phyloP scores from a whole-genome alignment of 2,797 vertebrate genomes.

The Gobionotothen gibberifrons region DNA sequence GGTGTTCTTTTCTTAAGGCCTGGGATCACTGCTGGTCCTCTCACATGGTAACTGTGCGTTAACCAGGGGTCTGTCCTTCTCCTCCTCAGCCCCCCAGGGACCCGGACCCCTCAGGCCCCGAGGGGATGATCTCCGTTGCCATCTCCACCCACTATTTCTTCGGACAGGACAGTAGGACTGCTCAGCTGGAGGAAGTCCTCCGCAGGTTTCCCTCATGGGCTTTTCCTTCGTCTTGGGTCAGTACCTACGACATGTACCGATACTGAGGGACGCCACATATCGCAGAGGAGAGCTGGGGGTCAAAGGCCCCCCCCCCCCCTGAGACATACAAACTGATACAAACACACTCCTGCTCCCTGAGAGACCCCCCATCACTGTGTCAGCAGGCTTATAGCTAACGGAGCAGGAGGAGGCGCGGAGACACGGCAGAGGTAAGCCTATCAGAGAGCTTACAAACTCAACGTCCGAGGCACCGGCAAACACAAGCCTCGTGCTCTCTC shows the following conservation, averaged over 20 bases:
- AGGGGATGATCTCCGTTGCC: constrained; percentile 89
- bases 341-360: constrained; percentile 48
- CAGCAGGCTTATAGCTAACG: constrained; percentile 62
- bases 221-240: constrained; percentile 94
- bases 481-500: constrained; percentile 46
- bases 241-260: constrained; percentile 92
- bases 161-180: constrained; percentile 88
- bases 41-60: background rate
- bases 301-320: background rate
- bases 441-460: constrained; percentile 18
- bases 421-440: constrained; percentile 37
- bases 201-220: constrained; percentile 90
- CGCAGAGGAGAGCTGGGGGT: constrained; percentile 23
- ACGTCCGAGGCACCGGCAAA: constrained; percentile 12
- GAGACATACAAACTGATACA: constrained; percentile 15
- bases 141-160: constrained; percentile 93
- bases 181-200: constrained; percentile 84
- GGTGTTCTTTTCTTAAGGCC: background rate
- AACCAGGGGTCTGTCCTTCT: no score
- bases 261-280: constrained; percentile 79
- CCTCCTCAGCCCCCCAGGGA: constrained; percentile 83
- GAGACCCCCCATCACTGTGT: constrained; percentile 80
- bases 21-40: background rate
- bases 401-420: constrained; percentile 46
- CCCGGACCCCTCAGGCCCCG: constrained; percentile 74